A percentile compares a stretch with the other conserved stretches of the same genome.
These are phyloP conservation scores for Tetanocera ferruginea DNA, from an alignment of 2,888 invertebrate species.

Conservation along the genomic window DNA sequence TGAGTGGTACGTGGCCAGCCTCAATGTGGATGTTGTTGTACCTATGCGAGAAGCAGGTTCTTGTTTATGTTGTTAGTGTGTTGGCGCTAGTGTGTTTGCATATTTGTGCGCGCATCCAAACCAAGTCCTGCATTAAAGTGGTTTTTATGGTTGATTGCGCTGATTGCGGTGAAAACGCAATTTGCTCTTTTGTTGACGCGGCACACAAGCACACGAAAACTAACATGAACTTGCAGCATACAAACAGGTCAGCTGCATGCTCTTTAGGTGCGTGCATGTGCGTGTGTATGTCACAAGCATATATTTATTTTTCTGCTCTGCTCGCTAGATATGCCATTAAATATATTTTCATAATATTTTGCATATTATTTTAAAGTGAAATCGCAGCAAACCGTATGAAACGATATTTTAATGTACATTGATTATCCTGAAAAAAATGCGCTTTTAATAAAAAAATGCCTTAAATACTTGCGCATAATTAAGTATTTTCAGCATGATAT, in stretches of 20 bases:
- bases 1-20: slow-evolving; percentile 4
- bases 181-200: slow-evolving; percentile 43
- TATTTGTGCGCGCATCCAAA: background rate
- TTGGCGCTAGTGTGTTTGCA: background rate
- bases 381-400: too few relatives aligned
- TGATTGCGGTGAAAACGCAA: slow-evolving; percentile 52
- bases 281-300: background rate
- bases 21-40: slow-evolving; percentile 10
- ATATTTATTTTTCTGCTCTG: background rate
- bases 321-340: too few relatives aligned
- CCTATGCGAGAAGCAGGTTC: background rate
- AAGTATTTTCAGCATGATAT: too few relatives aligned
- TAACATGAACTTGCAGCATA: background rate
- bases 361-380: too few relatives aligned
- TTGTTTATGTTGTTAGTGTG: background rate
- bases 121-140: slow-evolving; percentile 47
- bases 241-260: background rate
- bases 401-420: too few relatives aligned
- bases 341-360: too few relatives aligned
- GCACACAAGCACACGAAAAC: background rate
- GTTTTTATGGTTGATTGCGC: slow-evolving; percentile 53
- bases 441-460: too few relatives aligned
- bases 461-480: too few relatives aligned
- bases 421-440: too few relatives aligned
- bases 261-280: background rate